These are phyloP conservation scores for Maniola hyperantus DNA, from an alignment of 2,888 invertebrate genomes.

Conservation along the genomic window DNA sequence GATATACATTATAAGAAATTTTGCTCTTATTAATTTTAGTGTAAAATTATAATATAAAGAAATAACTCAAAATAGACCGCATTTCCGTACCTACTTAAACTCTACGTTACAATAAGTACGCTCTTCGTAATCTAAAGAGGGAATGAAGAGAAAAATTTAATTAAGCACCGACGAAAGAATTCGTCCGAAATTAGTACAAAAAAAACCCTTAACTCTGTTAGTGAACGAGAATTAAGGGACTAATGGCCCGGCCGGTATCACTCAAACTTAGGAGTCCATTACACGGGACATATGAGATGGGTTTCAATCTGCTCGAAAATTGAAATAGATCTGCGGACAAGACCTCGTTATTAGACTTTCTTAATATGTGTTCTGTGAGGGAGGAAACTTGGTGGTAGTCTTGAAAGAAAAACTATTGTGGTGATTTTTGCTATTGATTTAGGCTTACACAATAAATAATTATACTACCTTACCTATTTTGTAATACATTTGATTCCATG, in stretches of 20 bases:
- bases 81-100: background rate
- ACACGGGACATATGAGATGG: constrained; percentile 29
- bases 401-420: background rate
- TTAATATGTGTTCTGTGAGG: background rate
- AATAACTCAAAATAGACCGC: background rate
- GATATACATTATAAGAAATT: too few relatives aligned
- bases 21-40: too few relatives aligned
- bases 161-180: constrained; percentile 3
- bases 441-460: too few relatives aligned
- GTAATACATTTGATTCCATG: too few relatives aligned
- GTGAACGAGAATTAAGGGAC: constrained; percentile 25
- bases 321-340: constrained; percentile 31
- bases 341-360: constrained; percentile 23
- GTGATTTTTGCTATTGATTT: background rate
- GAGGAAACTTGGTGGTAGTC: background rate
- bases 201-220: constrained; percentile 9
- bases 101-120: background rate
- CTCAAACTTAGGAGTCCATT: constrained; percentile 20
- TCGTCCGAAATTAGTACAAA: constrained; percentile 14
- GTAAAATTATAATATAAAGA: background rate
- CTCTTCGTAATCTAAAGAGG: background rate
- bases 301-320: constrained; percentile 33
- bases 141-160: constrained; percentile 11
- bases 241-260: constrained; percentile 35
- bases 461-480: too few relatives aligned